phyloP scores from a whole-genome alignment of 2,888 invertebrate genomes.

The Lysandra coridon region DNA sequence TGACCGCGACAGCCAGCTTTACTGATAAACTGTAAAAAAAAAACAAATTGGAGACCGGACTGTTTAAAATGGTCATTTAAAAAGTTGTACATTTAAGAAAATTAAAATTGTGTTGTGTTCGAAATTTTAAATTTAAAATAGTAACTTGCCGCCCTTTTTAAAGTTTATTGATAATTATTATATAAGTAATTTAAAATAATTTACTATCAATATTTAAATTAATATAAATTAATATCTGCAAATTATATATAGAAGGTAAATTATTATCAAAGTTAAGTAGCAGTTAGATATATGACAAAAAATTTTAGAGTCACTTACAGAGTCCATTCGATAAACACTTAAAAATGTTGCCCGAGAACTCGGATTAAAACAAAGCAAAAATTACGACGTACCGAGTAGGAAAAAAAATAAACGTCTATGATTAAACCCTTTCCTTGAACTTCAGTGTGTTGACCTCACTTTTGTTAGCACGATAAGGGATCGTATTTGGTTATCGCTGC shows the following conservation, averaged over 20 bases:
- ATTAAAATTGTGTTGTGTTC: too few species aligned
- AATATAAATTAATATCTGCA: too few species aligned
- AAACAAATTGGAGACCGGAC: background rate
- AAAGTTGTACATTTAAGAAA: too few species aligned
- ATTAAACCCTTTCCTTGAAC: constrained; percentile 16
- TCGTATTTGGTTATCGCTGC: background rate
- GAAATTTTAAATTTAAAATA: too few species aligned
- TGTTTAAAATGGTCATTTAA: too few species aligned
- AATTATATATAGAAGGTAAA: too few species aligned
- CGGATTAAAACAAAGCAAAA: background rate
- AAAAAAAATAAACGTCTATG: background rate
- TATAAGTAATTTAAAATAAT: too few species aligned
- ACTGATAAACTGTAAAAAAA: background rate
- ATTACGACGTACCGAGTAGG: background rate
- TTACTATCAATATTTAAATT: too few species aligned
- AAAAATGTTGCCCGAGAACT: background rate
- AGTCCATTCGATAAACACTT: background rate
- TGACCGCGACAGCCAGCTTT: background rate
- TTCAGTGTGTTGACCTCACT: constrained; percentile 14
- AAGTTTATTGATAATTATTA: too few species aligned
- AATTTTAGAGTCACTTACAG: background rate
- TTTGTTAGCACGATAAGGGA: background rate
- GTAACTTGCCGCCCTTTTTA: too few species aligned
- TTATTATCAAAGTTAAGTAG: too few species aligned
- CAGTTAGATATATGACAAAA: too few species aligned